These are phyloP conservation scores for Argyrosomus japonicus DNA, from an alignment of 2,113 vertebrate genomes.

Conservation along the genomic window DNA sequence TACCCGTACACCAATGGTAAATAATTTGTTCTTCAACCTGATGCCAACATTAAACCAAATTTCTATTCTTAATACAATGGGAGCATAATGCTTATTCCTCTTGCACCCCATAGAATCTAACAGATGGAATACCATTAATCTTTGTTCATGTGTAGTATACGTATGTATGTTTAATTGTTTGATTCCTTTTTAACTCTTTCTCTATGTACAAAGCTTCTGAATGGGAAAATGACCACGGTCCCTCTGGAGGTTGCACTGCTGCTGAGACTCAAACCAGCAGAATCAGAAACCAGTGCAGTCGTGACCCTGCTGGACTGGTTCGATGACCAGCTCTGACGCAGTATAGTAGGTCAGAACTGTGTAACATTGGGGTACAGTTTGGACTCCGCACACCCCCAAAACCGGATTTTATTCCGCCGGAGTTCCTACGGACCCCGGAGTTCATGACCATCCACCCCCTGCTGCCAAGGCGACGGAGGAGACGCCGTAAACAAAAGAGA, in stretches of 20 bases:
- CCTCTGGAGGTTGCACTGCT: neutral
- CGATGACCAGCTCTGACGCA: too few relatives aligned
- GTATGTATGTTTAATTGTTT: neutral
- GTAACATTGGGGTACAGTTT: too few relatives aligned
- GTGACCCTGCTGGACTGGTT: slow-evolving; percentile 10
- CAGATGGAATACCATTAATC: neutral
- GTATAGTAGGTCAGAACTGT: too few relatives aligned
- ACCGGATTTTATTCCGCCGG: too few relatives aligned
- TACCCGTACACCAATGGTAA: neutral
- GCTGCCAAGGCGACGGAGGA: too few relatives aligned
- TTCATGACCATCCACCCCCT: too few relatives aligned
- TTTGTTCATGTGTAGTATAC: neutral
- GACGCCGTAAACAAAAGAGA: too few relatives aligned
- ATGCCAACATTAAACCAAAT: neutral
- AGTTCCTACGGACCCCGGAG: too few relatives aligned
- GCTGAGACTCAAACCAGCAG: neutral
- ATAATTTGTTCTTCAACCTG: neutral
- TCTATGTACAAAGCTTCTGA: neutral
- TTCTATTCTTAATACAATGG: neutral
- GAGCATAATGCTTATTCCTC: neutral
- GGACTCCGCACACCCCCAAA: too few relatives aligned
- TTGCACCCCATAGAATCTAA: neutral
- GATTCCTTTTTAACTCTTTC: too few relatives aligned
- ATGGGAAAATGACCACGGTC: neutral
- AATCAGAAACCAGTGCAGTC: neutral